Percentiles rank a stretch among this genome's conserved stretches.
These are phyloP conservation scores for Drosophila subpulchrella DNA, from an alignment of 1,140 invertebrate species.

Conservation along the genomic window DNA sequence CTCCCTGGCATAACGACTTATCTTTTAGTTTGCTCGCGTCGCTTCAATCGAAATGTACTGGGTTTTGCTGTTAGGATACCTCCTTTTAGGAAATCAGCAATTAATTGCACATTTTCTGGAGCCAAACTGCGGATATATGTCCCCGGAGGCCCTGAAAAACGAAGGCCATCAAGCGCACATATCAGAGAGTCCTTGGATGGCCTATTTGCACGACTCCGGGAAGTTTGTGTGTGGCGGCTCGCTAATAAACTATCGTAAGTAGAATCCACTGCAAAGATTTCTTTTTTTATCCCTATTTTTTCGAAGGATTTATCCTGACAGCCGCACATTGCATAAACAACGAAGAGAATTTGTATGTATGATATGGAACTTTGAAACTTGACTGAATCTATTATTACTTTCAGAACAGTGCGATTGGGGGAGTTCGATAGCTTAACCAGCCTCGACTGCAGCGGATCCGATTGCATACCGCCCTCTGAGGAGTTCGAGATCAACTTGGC, in stretches of 20 bases:
- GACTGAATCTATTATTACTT: neutral
- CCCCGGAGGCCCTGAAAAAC: neutral
- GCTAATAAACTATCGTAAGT: conserved; percentile 9
- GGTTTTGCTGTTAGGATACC: neutral
- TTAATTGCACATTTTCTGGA: conserved; percentile 1
- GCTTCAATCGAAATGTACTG: conserved; percentile 7
- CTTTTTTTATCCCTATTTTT: no score
- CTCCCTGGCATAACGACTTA: neutral
- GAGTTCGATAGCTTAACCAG: neutral
- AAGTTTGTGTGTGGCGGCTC: conserved; percentile 14
- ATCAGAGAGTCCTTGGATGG: conserved; percentile 20
- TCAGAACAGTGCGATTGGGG: conserved; percentile 20
- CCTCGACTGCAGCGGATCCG: conserved; percentile 7
- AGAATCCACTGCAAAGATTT: neutral
- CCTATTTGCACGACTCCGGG: conserved; percentile 9
- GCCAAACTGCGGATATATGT: conserved; percentile 9
- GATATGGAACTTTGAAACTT: accelerated
- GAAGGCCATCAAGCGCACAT: neutral
- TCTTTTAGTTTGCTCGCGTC: neutral
- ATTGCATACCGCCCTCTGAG: conserved; percentile 7
- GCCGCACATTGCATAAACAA: conserved; percentile 16
- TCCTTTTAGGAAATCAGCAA: neutral
- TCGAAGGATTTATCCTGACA: conserved; percentile 16
- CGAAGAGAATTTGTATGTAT: conserved; percentile 2
- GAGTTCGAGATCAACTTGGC: conserved; percentile 2